phyloP scores from a whole-genome alignment of 2,113 vertebrate genomes.

The Conger conger region DNA sequence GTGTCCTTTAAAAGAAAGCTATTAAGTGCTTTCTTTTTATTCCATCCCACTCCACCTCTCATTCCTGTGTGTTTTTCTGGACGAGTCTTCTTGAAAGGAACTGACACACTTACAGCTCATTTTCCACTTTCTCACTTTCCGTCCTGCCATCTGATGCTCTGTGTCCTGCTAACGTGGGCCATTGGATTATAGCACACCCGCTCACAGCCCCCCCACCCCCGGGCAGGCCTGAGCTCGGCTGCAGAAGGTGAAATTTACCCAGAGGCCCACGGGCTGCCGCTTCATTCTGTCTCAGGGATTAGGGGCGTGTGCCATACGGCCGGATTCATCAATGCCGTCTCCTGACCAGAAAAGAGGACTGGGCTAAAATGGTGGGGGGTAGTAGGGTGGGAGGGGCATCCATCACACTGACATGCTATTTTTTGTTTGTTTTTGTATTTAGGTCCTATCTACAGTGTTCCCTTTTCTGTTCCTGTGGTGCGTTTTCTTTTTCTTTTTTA shows the following conservation, averaged over 20 bases:
- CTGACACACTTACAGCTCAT: not conserved
- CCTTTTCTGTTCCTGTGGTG: not conserved
- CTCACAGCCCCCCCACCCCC: not conserved
- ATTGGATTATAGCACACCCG: not conserved
- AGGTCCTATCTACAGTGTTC: not conserved
- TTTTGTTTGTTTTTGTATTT: not conserved
- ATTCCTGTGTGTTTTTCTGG: not conserved
- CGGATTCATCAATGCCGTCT: not conserved
- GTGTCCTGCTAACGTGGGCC: not conserved
- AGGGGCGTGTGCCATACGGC: not conserved
- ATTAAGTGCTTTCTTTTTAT: not conserved
- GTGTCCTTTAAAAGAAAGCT: not conserved
- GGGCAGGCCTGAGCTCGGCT: not conserved
- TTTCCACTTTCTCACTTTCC: not conserved
- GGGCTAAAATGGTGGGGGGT: not conserved
- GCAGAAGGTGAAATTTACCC: not conserved
- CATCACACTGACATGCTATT: not conserved
- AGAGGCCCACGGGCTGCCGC: not conserved
- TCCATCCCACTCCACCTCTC: not conserved
- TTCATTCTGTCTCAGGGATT: slow-evolving; percentile 23
- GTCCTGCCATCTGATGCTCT: not conserved
- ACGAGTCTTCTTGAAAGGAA: not conserved
- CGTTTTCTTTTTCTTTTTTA: too few species aligned
- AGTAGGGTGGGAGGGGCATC: not conserved
- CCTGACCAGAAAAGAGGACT: slow-evolving; percentile 32